Conservation (phyloP, 2,797 vertebrate genomes). For the Muscicapa comitata region DNA sequence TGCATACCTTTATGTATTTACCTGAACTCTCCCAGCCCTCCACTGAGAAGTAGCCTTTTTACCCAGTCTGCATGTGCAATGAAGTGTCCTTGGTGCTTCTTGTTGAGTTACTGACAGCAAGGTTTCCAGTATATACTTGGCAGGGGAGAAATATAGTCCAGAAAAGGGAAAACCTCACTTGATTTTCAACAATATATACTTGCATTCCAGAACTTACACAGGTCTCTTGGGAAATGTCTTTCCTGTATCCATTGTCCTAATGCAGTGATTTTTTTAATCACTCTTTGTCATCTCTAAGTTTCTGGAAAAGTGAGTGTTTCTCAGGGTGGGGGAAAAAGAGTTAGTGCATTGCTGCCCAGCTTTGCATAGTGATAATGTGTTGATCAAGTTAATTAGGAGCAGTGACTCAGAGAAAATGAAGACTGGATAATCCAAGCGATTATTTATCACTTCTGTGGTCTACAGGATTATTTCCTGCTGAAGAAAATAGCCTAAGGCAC, state of each 20-base stretch:
- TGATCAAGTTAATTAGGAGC: slow-evolving; percentile 20
- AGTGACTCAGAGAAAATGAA: slow-evolving; percentile 39
- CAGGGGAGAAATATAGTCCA: background rate
- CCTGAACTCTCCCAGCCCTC: background rate
- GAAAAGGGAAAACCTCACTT: slow-evolving; percentile 26
- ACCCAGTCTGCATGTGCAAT: background rate
- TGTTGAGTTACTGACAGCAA: background rate
- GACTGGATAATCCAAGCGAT: background rate
- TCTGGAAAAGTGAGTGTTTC: slow-evolving; percentile 48
- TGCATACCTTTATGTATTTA: background rate
- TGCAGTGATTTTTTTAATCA: slow-evolving; percentile 20
- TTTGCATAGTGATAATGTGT: background rate
- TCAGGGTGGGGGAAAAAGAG: background rate
- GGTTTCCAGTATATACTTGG: background rate
- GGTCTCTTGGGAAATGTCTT: background rate
- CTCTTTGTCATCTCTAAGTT: slow-evolving; percentile 32
- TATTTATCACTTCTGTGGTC: slow-evolving; percentile 29
- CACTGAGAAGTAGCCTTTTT: background rate
- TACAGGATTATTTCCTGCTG: background rate
- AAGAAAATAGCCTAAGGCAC: background rate
- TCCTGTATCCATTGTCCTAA: slow-evolving; percentile 12
- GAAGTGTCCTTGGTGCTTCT: background rate
- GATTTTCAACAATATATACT: background rate
- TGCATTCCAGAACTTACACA: background rate
- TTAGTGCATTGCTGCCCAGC: background rate